A percentile compares a stretch with the other conserved stretches of the same genome.
Conservation (phyloP, 1,140 invertebrate genomes). For the Condylostylus longicornis region DNA sequence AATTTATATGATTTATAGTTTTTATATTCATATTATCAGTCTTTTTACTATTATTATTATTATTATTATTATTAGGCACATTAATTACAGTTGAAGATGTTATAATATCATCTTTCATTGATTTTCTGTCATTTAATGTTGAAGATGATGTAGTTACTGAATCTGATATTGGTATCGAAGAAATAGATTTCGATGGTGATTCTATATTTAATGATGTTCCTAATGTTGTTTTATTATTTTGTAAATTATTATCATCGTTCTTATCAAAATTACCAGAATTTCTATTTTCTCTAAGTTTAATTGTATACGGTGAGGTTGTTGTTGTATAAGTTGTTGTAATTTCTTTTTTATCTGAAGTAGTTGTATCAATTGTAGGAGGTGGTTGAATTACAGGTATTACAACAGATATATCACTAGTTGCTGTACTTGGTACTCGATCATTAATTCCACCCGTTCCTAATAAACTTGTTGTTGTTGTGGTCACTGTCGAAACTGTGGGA, state of each 20-base stretch:
- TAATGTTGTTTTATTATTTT: conserved; percentile 24
- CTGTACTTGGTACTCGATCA: conserved; percentile 13
- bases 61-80: too few relatives aligned
- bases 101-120: too few relatives aligned
- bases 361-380: conserved; percentile 7
- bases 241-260: conserved; percentile 8
- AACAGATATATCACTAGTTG: conserved; percentile 1
- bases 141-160: too few relatives aligned
- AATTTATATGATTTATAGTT: too few relatives aligned
- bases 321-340: not conserved
- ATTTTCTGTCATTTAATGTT: too few relatives aligned
- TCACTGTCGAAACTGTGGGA: conserved; percentile 6
- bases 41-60: too few relatives aligned
- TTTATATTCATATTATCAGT: too few relatives aligned
- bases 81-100: too few relatives aligned
- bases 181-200: too few relatives aligned
- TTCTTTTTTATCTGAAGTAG: not conserved
- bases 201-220: conserved; percentile 10
- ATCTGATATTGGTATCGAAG: too few relatives aligned
- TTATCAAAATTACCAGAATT: not conserved
- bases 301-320: not conserved
- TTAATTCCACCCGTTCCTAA: conserved; percentile 9
- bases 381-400: conserved; percentile 17
- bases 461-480: conserved; percentile 4
- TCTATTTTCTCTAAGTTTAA: not conserved